Base-by-base conservation (phyloP, 2,113 vertebrate genomes). In the Mobula birostris region DNA sequence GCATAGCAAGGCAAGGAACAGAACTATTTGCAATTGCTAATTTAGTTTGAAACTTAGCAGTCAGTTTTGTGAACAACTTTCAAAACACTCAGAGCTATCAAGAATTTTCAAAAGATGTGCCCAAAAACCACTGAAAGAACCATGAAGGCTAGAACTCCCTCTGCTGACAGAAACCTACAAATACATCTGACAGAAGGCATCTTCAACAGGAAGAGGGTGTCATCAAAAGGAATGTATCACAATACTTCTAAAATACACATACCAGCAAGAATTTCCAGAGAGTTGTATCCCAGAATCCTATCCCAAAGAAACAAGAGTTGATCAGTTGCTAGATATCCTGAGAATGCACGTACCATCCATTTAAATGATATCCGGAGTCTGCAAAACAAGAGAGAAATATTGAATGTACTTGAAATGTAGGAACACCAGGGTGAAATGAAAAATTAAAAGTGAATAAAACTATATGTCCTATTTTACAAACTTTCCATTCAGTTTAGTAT, bases 291-390 rank as follows among this genome's bases (percentile, higher is more conserved):
- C 87, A 99, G 96, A 95, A 99, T 97, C 95, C 99, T 97, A 95
- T 99, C 99, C 99, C 99, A 99, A 80, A 99, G 97, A 91, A 99
- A 97, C 85, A 99, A 96, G 94, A 99, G 98, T 94, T 99, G 99
- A 96, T 99, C 98, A 36, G 99, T 99, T 94, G 98, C 98, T 95
- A 99, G 97, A 95, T 99, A 99, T 85, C 99, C 99, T 56, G 99
- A 99, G 95, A 99, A 99, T 76, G 98, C 99, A 90, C 98, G 97
- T 58, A 99, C 98, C 98, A 99, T 99, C 99, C 99, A 99, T 94
- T 99, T 99, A 95, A 99, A 99, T 77, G 99, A 98, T 94, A 99
- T 98, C 27, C 98, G 97, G 95, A 99, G 96, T 94, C 99, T 99
- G 94, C 12, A 95, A 94, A 95, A 94, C 95, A 29, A 95, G 19